Conservation (phyloP, 2,797 vertebrate species). For the Pyrocephalus nanus region DNA sequence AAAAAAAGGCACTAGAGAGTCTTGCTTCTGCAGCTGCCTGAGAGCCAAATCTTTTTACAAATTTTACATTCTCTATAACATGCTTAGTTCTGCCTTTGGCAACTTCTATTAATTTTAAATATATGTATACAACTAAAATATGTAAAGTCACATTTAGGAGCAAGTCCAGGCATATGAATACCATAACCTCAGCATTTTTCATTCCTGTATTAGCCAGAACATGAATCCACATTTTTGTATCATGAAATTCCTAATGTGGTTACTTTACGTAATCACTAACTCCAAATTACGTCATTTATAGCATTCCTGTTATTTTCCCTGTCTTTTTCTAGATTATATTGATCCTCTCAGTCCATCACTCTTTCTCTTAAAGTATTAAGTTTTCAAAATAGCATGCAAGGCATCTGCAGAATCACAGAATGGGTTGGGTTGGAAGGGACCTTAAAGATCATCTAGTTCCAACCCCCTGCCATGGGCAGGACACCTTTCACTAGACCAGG, state of each 20-base stretch:
- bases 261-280: background rate
- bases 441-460: background rate
- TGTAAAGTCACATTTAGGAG: background rate
- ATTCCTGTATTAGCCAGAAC: background rate
- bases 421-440: background rate
- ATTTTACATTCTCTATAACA: background rate
- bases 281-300: background rate
- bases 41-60: background rate
- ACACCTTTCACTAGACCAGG: background rate
- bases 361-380: background rate
- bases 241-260: background rate
- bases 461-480: background rate
- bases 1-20: background rate
- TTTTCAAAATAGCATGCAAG: background rate
- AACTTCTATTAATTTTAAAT: background rate
- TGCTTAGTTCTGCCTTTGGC: background rate
- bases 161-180: background rate
- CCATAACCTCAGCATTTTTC: background rate
- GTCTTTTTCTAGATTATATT: background rate
- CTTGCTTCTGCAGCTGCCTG: background rate
- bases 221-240: background rate
- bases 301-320: background rate
- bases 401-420: background rate
- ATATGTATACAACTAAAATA: background rate
- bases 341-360: background rate